Conservation (phyloP, 2,113 vertebrate species). For the Fregetta grallaria region DNA sequence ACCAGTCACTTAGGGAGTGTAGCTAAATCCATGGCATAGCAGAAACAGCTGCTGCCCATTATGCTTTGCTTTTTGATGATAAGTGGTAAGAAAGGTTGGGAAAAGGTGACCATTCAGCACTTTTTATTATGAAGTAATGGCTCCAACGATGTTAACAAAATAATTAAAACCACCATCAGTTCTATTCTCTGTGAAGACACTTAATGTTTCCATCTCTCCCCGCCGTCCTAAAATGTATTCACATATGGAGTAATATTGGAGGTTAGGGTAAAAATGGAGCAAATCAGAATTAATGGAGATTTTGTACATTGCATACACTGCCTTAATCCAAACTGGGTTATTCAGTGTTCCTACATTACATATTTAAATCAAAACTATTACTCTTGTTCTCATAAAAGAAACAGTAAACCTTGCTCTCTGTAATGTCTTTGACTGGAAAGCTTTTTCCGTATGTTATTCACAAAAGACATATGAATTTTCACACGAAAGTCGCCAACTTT, state of each 20-base stretch:
- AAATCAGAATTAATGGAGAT: conserved; percentile 31
- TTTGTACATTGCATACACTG: background rate
- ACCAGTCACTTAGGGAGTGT: background rate
- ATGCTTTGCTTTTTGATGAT: conserved; percentile 50
- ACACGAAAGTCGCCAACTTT: background rate
- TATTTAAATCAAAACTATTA: background rate
- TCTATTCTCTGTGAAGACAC: background rate
- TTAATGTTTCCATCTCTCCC: background rate
- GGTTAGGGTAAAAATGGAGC: background rate
- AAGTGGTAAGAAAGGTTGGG: conserved; percentile 56
- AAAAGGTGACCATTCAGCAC: conserved; percentile 56
- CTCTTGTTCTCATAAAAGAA: background rate
- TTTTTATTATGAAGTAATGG: conserved; percentile 50
- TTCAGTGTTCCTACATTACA: background rate
- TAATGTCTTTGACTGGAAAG: background rate
- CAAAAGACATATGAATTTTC: background rate
- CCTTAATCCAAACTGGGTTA: background rate
- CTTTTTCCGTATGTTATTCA: background rate
- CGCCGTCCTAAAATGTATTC: conserved; percentile 5
- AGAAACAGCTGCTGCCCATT: conserved; percentile 62
- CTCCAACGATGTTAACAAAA: conserved; percentile 39
- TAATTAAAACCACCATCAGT: conserved; percentile 44
- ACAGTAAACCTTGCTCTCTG: background rate
- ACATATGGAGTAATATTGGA: background rate
- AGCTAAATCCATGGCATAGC: background rate